Conservation (phyloP, 2,113 vertebrate species). For the Saiga tatarica region DNA sequence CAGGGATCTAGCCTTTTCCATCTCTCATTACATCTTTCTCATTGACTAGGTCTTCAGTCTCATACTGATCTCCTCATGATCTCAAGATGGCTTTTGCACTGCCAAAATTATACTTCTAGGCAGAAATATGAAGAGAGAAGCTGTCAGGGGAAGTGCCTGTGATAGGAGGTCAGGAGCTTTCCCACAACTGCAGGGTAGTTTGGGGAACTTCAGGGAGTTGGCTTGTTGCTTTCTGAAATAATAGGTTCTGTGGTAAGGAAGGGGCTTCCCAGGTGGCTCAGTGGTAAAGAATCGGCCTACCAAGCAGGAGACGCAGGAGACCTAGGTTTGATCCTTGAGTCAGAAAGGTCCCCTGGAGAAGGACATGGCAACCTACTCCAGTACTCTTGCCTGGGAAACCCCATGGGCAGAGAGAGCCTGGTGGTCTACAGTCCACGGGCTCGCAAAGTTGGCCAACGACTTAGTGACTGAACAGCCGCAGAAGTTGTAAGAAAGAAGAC, state of each 20-base stretch:
- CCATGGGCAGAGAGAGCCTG: neutral
- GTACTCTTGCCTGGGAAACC: neutral
- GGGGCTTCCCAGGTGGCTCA: neutral
- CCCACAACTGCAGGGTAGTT: neutral
- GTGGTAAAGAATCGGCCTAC: neutral
- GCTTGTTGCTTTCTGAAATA: neutral
- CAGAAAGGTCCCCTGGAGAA: neutral
- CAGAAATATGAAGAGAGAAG: neutral
- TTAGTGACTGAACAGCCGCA: neutral
- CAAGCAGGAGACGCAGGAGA: neutral
- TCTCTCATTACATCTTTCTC: neutral
- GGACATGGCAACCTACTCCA: neutral
- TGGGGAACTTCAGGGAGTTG: neutral
- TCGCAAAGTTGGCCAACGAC: fast-evolving
- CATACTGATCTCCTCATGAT: neutral
- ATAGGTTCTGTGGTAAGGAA: neutral
- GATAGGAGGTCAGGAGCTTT: neutral
- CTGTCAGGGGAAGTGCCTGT: neutral
- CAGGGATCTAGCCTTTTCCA: neutral
- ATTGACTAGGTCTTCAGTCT: neutral
- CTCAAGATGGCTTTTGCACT: neutral
- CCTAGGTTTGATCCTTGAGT: neutral
- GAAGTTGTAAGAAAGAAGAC: neutral
- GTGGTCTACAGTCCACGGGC: neutral
- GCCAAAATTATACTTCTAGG: neutral